Conservation (phyloP, 1,140 invertebrate species). For the Homarus americanus region DNA sequence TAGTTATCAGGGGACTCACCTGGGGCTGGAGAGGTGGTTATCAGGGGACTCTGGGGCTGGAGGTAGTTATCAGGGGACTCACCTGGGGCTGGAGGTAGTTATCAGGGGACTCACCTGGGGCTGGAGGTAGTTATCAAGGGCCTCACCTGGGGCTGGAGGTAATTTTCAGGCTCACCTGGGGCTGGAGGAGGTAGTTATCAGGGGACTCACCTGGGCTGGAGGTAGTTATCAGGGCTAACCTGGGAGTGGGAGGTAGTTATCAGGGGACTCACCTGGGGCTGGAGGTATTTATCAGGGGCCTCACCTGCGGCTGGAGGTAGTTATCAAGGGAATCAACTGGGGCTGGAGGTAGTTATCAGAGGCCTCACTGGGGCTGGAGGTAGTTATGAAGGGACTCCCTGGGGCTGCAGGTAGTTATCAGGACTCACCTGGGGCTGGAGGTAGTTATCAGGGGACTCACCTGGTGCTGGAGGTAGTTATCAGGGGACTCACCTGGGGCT, state of each 20-base stretch:
- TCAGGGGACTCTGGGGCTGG: no score
- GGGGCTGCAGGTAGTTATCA: background rate
- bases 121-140: no score
- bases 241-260: no score
- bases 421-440: constrained; percentile 62
- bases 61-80: no score
- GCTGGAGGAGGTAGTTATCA: background rate
- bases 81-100: background rate
- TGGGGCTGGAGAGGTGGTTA: constrained; percentile 58
- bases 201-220: constrained; percentile 57
- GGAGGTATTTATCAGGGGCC: background rate
- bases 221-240: constrained; percentile 49
- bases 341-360: no score
- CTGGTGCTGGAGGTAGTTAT: no score
- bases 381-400: no score
- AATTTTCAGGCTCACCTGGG: background rate
- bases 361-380: no score
- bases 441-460: constrained; percentile 54
- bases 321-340: no score
- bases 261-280: no score
- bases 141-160: no score
- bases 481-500: no score
- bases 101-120: background rate
- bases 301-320: background rate
- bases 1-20: constrained; percentile 31